These are phyloP conservation scores for Phyllostomus discolor DNA, from an alignment of 2,113 vertebrate species.

Conservation along the genomic window DNA sequence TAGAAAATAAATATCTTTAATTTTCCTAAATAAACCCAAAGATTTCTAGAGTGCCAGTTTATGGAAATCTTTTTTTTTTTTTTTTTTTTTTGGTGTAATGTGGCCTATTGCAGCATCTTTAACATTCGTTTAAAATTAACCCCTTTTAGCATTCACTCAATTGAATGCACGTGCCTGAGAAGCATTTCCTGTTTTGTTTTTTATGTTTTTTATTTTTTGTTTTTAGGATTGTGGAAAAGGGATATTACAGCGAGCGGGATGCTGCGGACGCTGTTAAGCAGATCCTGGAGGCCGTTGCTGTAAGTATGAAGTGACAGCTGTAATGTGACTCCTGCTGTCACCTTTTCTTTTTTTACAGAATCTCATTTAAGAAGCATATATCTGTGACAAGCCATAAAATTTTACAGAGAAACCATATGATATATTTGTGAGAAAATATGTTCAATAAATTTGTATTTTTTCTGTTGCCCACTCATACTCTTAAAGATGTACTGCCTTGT, in stretches of 20 bases:
- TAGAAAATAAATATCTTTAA: background rate
- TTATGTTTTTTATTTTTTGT: slow-evolving; percentile 50
- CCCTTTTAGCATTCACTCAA: slow-evolving; percentile 4
- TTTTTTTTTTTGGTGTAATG: background rate
- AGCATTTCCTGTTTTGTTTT: background rate
- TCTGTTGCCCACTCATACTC: background rate
- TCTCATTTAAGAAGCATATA: background rate
- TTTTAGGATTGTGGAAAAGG: slow-evolving; percentile 91
- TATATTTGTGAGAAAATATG: background rate
- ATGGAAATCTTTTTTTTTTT: background rate
- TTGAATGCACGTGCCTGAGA: slow-evolving; percentile 28
- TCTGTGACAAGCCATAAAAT: background rate
- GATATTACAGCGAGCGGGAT: slow-evolving; percentile 90
- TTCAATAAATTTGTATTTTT: background rate
- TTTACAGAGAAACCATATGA: background rate
- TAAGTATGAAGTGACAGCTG: slow-evolving; percentile 79
- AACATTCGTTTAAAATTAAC: background rate
- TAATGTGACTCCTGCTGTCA: background rate
- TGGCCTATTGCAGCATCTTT: background rate
- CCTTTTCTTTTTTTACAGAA: background rate
- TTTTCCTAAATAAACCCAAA: slow-evolving; percentile 1
- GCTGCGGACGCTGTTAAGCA: slow-evolving; percentile 91
- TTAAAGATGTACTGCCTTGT: background rate
- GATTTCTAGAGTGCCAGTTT: background rate
- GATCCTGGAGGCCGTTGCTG: slow-evolving; percentile 89